Base-by-base conservation (phyloP, 2,797 vertebrate genomes). In the Alca torda region DNA sequence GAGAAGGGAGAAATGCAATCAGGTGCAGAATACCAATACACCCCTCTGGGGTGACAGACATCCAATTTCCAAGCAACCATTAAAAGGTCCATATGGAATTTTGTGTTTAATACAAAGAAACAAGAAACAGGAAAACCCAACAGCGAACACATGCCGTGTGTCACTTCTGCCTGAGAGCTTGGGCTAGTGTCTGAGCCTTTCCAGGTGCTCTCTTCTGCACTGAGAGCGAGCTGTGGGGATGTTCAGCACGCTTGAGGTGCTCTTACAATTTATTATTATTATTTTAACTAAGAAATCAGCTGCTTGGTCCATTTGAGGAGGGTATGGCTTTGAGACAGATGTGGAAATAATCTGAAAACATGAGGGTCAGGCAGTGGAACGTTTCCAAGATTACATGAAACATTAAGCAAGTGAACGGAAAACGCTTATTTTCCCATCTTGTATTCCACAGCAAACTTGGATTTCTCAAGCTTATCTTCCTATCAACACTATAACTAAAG, bases 21-120 rank as follows among this genome's bases (percentile, higher is more conserved):
- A 98, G 98, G 96, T 97, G 96, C 68, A 95, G 96, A 93, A 98
- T 97, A 91, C 94, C 88, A 96, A 70, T 28, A 91, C 23, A 0
- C 45, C 95, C 83, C 94, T 92, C 91, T 33, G 53, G 43, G 74
- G 37, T 90, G 93, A 81, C 54, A 93, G 87, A 73, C 63, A 92
- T 91, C 69, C 78, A 30, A 95, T 97, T 96, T 97, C 97, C 87
- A 97, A 95, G 97, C 97, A 97, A 97, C 96, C 95, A 84, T 65
- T 93, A 83, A 75, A 93, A 96, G 77, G 35, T 88, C 87, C 15
- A 54, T 85, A 80, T 84, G 96, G 97, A 98, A 98, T 97, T 97
- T 94, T 70, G 93, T 93, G 79, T 97, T 97, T 97, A 97, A 98
- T 97, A 96, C 45, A 75, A 96, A 95, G 90, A 87, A 93, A 77